Percentiles rank a stretch among this genome's conserved stretches.
Evolutionary conservation across 2,113 vertebrate species (phyloP).

Genomic region (Ptilorrhoa leucosticta): DNA sequence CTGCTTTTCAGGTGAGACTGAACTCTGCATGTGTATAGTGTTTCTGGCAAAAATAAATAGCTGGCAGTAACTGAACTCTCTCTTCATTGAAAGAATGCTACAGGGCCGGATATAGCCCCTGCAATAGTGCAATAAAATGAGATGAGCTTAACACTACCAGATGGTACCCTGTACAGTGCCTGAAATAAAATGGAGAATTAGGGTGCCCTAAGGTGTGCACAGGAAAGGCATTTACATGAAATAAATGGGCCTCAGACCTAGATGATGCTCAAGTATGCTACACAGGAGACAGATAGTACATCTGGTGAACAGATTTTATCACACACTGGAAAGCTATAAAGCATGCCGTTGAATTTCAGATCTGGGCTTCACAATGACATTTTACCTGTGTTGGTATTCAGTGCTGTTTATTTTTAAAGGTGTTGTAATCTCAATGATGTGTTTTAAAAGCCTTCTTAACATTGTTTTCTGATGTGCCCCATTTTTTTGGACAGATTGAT

Average conservation of each 20-base stretch:
- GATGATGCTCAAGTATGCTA: conserved; percentile 84
- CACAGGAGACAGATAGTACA: conserved; percentile 85
- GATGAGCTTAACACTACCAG: conserved; percentile 87
- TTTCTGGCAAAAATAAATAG: conserved; percentile 75
- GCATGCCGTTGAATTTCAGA: conserved; percentile 69
- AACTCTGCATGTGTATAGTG: conserved; percentile 59
- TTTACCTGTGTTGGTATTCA: conserved; percentile 81
- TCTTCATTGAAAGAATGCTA: conserved; percentile 61
- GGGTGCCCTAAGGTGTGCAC: conserved; percentile 93
- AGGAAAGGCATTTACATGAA: conserved; percentile 97
- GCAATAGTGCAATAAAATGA: conserved; percentile 72
- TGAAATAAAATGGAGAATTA: conserved; percentile 98
- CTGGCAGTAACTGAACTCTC: conserved; percentile 65
- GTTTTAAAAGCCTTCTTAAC: conserved; percentile 78
- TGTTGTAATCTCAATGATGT: conserved; percentile 79
- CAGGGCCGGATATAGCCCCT: conserved; percentile 61
- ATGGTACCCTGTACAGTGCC: conserved; percentile 95
- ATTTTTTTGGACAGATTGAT: conserved; percentile 60
- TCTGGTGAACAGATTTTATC: conserved; percentile 86
- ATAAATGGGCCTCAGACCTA: conserved; percentile 95
- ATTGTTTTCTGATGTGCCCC: conserved; percentile 63
- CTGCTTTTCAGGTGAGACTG: conserved; percentile 46
- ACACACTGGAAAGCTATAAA: conserved; percentile 82
- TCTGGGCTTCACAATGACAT: conserved; percentile 74
- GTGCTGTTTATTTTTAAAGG: conserved; percentile 81